Base-by-base conservation (phyloP, 2,797 vertebrate genomes). In the Chelon auratus region DNA sequence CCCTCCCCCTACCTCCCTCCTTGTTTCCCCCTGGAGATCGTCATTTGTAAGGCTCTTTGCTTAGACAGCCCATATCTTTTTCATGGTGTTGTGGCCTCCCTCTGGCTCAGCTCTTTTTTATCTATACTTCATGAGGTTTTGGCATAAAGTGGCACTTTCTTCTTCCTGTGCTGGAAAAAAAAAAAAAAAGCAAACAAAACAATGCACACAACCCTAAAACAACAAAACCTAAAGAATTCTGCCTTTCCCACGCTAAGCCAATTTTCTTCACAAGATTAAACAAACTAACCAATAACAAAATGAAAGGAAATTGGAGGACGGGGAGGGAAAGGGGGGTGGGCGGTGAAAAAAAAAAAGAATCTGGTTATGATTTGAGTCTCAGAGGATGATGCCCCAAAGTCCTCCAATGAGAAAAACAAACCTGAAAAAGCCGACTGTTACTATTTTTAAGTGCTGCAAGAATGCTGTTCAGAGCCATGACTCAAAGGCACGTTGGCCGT, bases 371-470 rank as follows among this genome's bases (percentile, higher is more conserved):
- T 95, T 95, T 85, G 40, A 86, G 83, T 77, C 72, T 87, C 75
- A 47, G 12, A 83, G 88, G 91, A 86, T 82, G 93, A 95, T 94
- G 93, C 91, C 92, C 92, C 90, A 91, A 86, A 93, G 92, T 93
- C 88, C 82, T 91, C 53, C 79, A 84, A 83, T 78, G 87, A 85
- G 86, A 91, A 93, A 93, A 93, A 93, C 91, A 93, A 91, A 93
- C 87, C 78, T 80, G 75, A 78, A 85, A 92, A 88, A 89, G 74
- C 84, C 79, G 84, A 92, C 85, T 87, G 94, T 93, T 94, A 87
- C 94, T 95, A 95, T 95, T 94, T 95, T 95, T 94, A 94, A 93
- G 90, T 66, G 76, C 77, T 75, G 85, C 72, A 95, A 93, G 93
- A 95, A 95, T 94, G 93, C 80, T 33, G 78, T 83, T 93, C 62